Percentiles rank a stretch among this genome's conserved stretches.
Evolutionary conservation across 2,113 vertebrate species (phyloP).

Genomic region (Chrysochloris asiatica): DNA sequence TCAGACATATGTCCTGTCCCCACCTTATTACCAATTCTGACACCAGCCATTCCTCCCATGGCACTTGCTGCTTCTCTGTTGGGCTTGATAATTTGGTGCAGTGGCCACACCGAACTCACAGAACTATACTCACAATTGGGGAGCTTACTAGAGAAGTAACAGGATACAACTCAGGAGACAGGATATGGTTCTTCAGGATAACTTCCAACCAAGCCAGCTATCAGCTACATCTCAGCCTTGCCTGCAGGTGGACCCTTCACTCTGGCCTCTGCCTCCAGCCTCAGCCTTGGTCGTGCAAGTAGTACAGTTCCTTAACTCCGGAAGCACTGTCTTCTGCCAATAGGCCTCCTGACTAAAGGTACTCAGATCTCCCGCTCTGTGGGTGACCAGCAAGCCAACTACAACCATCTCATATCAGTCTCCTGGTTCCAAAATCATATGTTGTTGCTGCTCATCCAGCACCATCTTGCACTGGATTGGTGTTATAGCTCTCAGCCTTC

Average conservation of each 20-base stretch:
- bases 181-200: background rate
- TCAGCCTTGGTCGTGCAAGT: background rate
- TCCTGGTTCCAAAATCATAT: background rate
- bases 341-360: background rate
- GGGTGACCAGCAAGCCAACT: too few relatives aligned
- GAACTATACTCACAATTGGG: background rate
- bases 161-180: background rate
- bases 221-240: background rate
- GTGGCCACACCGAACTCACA: background rate
- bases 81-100: background rate
- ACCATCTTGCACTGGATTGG: background rate
- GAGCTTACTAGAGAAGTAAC: background rate
- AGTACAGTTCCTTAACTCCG: background rate
- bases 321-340: background rate
- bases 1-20: background rate
- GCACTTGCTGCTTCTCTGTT: background rate
- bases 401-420: background rate
- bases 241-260: background rate
- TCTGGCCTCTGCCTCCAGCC: background rate
- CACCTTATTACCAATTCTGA: background rate
- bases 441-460: background rate
- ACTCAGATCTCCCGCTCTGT: background rate
- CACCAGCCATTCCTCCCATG: background rate
- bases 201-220: background rate
- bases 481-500: background rate